These are phyloP conservation scores for Coenonympha glycerion DNA, from an alignment of 2,888 invertebrate species.

Conservation along the genomic window DNA sequence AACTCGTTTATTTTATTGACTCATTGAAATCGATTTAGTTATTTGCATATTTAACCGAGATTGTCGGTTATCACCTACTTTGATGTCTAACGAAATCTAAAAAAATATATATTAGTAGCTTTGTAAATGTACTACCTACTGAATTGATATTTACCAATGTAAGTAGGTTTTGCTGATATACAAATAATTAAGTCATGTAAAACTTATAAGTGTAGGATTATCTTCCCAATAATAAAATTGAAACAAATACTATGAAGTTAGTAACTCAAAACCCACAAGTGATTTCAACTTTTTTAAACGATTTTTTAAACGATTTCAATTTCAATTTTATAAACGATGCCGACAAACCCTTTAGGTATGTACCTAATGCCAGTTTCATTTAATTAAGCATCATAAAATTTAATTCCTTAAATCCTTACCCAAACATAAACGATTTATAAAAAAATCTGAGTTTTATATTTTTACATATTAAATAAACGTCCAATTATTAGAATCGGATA, in stretches of 20 bases:
- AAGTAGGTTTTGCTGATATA: no score
- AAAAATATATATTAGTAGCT: no score
- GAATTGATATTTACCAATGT: no score
- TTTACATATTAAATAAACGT: constrained; percentile 19
- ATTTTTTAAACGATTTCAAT: no score
- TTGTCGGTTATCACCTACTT: neutral
- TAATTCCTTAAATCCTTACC: constrained; percentile 6
- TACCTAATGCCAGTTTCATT: neutral
- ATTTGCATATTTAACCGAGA: neutral
- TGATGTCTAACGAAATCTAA: no score
- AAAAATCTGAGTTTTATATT: constrained; percentile 10
- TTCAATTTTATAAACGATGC: neutral
- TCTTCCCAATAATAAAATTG: no score
- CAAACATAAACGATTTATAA: constrained; percentile 7
- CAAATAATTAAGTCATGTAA: no score
- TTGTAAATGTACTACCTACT: no score
- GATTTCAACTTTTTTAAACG: neutral
- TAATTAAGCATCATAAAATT: constrained; percentile 5
- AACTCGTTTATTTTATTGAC: constrained; percentile 12
- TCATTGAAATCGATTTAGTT: constrained; percentile 1
- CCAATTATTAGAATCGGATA: constrained; percentile 28
- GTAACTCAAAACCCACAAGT: neutral
- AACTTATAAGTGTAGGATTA: no score
- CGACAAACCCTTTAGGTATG: no score
- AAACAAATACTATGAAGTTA: no score